phyloP scores from a whole-genome alignment of 2,797 vertebrate genomes.

The Mus spretus region DNA sequence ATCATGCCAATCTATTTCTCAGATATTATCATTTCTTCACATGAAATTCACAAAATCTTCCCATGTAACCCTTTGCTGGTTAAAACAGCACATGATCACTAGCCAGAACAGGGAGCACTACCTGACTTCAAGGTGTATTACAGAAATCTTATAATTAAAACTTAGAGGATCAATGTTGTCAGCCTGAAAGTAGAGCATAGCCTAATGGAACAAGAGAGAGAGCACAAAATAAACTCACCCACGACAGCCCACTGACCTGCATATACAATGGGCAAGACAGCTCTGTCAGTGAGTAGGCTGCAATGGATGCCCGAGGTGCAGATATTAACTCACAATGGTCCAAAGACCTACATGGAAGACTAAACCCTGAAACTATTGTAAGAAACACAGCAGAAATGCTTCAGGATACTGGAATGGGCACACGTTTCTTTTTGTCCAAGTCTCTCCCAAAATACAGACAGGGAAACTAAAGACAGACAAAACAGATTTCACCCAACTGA shows the following conservation, averaged over 20 bases:
- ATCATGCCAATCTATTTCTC: neutral
- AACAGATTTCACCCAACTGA: neutral
- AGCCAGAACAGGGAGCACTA: neutral
- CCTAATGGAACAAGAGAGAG: neutral
- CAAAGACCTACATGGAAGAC: neutral
- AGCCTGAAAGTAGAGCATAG: neutral
- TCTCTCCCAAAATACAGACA: neutral
- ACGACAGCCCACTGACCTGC: too few species aligned
- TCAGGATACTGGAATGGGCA: neutral
- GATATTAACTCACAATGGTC: neutral
- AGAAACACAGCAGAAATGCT: neutral
- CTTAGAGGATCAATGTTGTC: neutral
- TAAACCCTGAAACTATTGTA: neutral
- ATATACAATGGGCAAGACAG: neutral
- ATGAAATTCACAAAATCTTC: neutral
- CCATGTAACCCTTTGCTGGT: neutral
- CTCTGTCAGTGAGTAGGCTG: neutral
- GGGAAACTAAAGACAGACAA: neutral
- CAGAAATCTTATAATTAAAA: neutral
- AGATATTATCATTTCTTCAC: neutral
- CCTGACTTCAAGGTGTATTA: neutral
- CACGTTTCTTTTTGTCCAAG: neutral
- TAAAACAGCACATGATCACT: neutral
- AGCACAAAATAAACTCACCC: neutral
- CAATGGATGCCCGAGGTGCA: too few species aligned